These are phyloP conservation scores for Cettia cetti DNA, from an alignment of 2,113 vertebrate species.

Conservation along the genomic window DNA sequence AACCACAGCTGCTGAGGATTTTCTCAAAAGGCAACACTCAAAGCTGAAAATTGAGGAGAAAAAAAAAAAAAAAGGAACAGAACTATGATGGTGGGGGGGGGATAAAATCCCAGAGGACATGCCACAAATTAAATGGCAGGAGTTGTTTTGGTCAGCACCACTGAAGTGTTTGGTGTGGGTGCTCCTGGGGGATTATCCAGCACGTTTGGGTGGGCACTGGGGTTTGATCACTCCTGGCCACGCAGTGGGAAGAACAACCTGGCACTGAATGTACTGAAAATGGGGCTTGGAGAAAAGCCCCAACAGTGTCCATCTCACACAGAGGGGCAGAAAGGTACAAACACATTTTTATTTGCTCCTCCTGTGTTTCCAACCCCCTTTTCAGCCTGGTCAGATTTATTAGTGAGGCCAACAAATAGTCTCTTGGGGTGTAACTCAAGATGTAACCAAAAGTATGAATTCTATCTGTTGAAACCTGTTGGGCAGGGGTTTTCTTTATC, in stretches of 20 bases:
- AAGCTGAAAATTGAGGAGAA: background rate
- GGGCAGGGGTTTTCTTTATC: no score
- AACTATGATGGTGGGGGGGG: accelerated
- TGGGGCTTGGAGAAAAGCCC: background rate
- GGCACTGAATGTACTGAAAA: accelerated
- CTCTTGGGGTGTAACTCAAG: no score
- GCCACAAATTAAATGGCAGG: background rate
- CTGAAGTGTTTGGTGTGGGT: accelerated
- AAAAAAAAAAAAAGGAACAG: accelerated
- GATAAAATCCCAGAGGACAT: background rate
- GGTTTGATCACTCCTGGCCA: background rate
- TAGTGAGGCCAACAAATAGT: background rate
- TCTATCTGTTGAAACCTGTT: no score
- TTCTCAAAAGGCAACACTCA: background rate
- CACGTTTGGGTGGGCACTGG: accelerated
- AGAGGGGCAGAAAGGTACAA: accelerated
- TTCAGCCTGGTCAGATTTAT: background rate
- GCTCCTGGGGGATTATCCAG: background rate
- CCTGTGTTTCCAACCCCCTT: background rate
- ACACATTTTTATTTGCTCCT: background rate
- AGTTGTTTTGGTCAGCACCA: background rate
- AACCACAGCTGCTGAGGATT: background rate
- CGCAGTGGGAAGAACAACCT: accelerated
- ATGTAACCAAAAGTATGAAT: no score
- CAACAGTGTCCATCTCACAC: accelerated